Base-by-base conservation (phyloP, 1,140 invertebrate species). In the Drosophila triauraria region DNA sequence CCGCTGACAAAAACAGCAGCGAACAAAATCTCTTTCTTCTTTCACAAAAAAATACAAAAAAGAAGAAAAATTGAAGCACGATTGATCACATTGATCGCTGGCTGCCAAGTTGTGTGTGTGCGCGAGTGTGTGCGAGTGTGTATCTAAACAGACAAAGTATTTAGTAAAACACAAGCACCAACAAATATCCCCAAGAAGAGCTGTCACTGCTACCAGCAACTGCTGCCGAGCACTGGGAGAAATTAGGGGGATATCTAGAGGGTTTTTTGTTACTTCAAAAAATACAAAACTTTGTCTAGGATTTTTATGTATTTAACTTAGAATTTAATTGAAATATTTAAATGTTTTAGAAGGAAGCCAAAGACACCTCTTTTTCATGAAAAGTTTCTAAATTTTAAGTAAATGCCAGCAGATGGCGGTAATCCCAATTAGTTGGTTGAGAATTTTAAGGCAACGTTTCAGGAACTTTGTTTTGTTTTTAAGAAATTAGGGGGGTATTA, bases 41-140 rank as follows among this genome's bases (percentile, higher is more conserved):
- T 57, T 46, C 7, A 43, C 25, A 10, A 51, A 43, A 54, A 58
- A 47, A 44, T 35, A 82, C 44, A 77, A 68, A 61, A 57, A 15
- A 78, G 68, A 85, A 77, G 65, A 88, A 90, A 84, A 88, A 88
- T 90, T 88, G 85, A 88, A 88, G 84, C 80, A 65, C 84, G 84
- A 88, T 88, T 88, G 84, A 88, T 88, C 85, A 81, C 80, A 88
- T 87, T 87, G 84, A 87, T 88, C 80, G 80, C 69, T 77, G 50
- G 63, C 63, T 67, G 83, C 47, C 84, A 83, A 54, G 75, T 75
- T 63, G 74, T 65, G 71, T 44, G 70, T 54, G 56, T 23, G 30
- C 42, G 57, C 58, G 60, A 15, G 50, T 20, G n/a, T 27, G 47
- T 9, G 4, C 30, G 43, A 38, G 68, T 48, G 44, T 58, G 50